Evolutionary conservation across 92 coral and sea anemone genomes (phyloP).

Genomic region (Porites cylindrica): DNA sequence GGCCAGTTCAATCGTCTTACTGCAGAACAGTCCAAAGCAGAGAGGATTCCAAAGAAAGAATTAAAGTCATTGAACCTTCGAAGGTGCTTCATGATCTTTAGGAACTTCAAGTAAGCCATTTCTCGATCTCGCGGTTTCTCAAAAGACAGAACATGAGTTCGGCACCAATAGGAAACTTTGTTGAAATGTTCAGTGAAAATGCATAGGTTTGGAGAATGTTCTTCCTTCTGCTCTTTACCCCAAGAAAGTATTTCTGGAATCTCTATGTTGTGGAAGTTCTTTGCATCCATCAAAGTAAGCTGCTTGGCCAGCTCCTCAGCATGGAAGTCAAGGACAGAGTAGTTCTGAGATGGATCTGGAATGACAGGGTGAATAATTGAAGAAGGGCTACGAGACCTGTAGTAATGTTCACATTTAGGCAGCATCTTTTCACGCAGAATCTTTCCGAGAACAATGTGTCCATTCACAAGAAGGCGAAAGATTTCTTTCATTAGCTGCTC

Average conservation of each 20-base stretch:
- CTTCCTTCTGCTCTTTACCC: constrained; percentile 99
- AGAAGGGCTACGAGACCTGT: constrained; percentile 74
- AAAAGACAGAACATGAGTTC: constrained; percentile 93
- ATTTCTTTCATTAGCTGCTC: constrained; percentile 95
- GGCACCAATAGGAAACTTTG: constrained; percentile 98
- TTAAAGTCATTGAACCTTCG: constrained; percentile 95
- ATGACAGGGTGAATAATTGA: constrained; percentile 45
- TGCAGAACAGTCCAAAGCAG: constrained; percentile 98
- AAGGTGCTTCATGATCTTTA: constrained; percentile 97
- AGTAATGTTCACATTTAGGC: constrained; percentile 95
- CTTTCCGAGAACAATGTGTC: constrained; percentile 91
- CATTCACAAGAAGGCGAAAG: constrained; percentile 88
- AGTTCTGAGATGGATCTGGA: constrained; percentile 42
- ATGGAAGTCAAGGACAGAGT: constrained; percentile 85
- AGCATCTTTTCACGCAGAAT: constrained; percentile 89
- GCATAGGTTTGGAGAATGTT: constrained; percentile 89
- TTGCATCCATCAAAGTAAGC: constrained; percentile 92
- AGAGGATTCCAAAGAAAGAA: constrained; percentile 92
- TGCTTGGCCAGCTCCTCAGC: constrained; percentile 92
- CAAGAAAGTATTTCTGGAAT: constrained; percentile 98
- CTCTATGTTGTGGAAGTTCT: constrained; percentile 90
- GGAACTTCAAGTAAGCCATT: constrained; percentile 88
- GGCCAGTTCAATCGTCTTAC: constrained; percentile 97
- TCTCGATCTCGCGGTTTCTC: constrained; percentile 95
- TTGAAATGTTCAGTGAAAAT: constrained; percentile 97